Percentiles rank a stretch among this genome's conserved stretches.
Conservation (phyloP, 1,140 invertebrate genomes). For the Drosophila ogumai region DNA sequence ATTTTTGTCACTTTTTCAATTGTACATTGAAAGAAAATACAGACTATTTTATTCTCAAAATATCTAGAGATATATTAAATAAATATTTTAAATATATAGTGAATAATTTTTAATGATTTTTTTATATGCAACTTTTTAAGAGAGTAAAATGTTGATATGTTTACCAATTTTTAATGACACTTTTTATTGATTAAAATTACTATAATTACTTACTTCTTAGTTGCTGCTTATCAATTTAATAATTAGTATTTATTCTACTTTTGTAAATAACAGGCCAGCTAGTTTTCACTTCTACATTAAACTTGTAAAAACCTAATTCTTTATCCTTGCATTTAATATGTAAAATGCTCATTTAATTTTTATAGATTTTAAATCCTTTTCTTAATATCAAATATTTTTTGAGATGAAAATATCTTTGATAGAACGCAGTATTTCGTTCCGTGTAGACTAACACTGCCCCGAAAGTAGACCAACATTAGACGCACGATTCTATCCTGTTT, state of each 20-base stretch:
- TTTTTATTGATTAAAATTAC: too few species aligned
- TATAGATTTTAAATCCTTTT: too few species aligned
- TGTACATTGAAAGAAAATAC: not conserved
- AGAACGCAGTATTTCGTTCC: not conserved
- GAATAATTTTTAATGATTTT: not conserved
- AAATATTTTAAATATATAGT: not conserved
- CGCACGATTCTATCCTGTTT: constrained; percentile 26
- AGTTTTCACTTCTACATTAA: not conserved
- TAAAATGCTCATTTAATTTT: not conserved
- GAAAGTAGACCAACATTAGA: constrained; percentile 30
- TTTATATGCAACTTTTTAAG: not conserved
- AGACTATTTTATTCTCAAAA: not conserved
- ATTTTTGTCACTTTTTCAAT: not conserved
- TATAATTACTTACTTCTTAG: too few species aligned
- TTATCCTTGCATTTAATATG: not conserved
- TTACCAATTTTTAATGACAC: not conserved
- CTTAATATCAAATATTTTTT: not conserved
- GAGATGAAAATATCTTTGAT: not conserved
- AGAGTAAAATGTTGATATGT: not conserved
- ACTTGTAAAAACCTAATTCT: not conserved
- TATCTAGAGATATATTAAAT: not conserved
- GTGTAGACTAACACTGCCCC: constrained; percentile 16
- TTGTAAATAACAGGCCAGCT: not conserved
- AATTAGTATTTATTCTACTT: too few species aligned
- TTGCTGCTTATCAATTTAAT: not conserved